Evolutionary conservation across 2,888 invertebrate genomes (phyloP).

Genomic region (Pandemis corylana): DNA sequence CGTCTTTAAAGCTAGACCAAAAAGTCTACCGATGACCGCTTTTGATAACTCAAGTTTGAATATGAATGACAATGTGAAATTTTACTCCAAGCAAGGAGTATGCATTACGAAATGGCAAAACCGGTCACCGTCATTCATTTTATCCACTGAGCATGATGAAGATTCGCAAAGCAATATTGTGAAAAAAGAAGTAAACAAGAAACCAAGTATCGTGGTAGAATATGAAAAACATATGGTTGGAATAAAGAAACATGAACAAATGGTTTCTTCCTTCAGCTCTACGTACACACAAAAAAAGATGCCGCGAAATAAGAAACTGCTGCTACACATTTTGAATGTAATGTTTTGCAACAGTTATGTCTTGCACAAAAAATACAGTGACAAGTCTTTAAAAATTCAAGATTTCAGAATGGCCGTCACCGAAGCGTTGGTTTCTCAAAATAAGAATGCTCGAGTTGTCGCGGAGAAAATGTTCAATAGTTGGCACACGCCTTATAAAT

Average conservation of each 20-base stretch:
- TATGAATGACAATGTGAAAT: slow-evolving; percentile 6
- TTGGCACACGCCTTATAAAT: slow-evolving; percentile 34
- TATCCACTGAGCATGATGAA: slow-evolving; percentile 33
- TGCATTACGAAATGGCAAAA: slow-evolving; percentile 27
- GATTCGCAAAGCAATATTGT: slow-evolving; percentile 10
- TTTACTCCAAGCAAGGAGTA: slow-evolving; percentile 31
- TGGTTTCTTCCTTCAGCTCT: slow-evolving; percentile 17
- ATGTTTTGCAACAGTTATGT: slow-evolving; percentile 37
- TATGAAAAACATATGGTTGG: slow-evolving; percentile 29
- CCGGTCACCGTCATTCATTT: slow-evolving; percentile 1
- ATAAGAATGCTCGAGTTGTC: slow-evolving; percentile 5
- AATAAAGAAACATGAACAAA: slow-evolving; percentile 27
- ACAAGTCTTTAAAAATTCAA: slow-evolving; percentile 15
- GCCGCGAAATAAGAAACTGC: slow-evolving; percentile 22
- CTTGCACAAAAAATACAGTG: slow-evolving; percentile 13
- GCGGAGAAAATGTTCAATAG: neutral
- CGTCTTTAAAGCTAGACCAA: slow-evolving; percentile 3
- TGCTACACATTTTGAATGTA: slow-evolving; percentile 25
- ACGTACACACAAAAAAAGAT: slow-evolving; percentile 24
- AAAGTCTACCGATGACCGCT: slow-evolving; percentile 6
- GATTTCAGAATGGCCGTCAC: slow-evolving; percentile 21
- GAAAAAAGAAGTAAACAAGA: slow-evolving; percentile 18
- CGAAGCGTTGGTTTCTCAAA: slow-evolving; percentile 26
- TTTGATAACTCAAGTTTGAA: neutral
- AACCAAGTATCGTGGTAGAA: slow-evolving; percentile 21